Evolutionary conservation across 2,113 vertebrate genomes (phyloP), one percentile per base, ranked within the genome.

Genomic region (Diadophis punctatus): DNA sequence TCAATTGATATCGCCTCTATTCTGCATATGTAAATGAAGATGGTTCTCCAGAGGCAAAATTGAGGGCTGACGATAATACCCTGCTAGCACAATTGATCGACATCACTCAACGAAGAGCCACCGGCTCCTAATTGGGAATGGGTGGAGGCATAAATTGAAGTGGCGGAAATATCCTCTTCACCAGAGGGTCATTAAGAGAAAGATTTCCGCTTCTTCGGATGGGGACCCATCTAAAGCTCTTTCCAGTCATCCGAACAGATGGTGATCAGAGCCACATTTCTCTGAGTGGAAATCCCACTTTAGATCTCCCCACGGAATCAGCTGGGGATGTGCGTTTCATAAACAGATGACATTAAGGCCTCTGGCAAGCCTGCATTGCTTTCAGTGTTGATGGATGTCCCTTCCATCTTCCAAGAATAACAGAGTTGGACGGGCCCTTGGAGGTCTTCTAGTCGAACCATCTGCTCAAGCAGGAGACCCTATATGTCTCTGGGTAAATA

Each of bases 311-410:
- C 14, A 92, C 90, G 95, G 96, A 93, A 95, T 96, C 93, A 0
- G 16, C 95, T 91, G 95, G 95, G 96, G 95, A 95, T 93, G 91
- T 88, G 93, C 94, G 94, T 95, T 96, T 96, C 95, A 97, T 96
- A 95, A 96, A 96, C 95, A 95, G 94, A 93, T 92, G 52, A 90
- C 96, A 93, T 43, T 86, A 91, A 95, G 95, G 94, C 96, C 96
- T 93, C 96, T 96, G 96, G 96, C 91, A 93, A 93, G 93, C 84
- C 63, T 43, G 91, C 91, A 92, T 87, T 93, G 88, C 92, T 96
- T 95, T 93, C 90, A 88, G 93, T 51, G 34, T 85, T 39, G 68
- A 20, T 39, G 14, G 39, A 80, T 46, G 27, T 94, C 95, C 10
- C 8, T 52, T 43, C 8, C 25, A 10, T 23, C 60, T n/a, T 27